Percentiles rank a stretch among this genome's conserved stretches.
These are phyloP conservation scores for Clarias macrocephalus DNA, from an alignment of 2,113 vertebrate genomes.

Conservation along the genomic window DNA sequence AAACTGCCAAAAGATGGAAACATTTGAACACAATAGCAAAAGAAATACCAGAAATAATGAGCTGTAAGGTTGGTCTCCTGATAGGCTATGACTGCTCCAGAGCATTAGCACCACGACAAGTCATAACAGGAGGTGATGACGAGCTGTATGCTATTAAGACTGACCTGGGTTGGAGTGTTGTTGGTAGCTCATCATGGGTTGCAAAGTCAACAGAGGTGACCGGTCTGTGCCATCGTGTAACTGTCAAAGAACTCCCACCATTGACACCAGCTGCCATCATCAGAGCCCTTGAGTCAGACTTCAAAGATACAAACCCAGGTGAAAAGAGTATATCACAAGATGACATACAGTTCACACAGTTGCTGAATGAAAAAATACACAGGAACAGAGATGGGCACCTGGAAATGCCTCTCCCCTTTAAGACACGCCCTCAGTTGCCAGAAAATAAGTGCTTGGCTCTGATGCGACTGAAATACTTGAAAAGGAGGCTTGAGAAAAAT, in stretches of 20 bases:
- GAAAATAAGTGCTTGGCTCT: conserved; percentile 35
- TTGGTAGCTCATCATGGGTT: too few species aligned
- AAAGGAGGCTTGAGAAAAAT: conserved; percentile 32
- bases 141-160: too few species aligned
- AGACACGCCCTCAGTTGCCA: conserved; percentile 8
- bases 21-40: too few species aligned
- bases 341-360: conserved; percentile 38
- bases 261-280: conserved; percentile 45
- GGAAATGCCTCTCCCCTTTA: conserved; percentile 41
- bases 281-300: too few species aligned
- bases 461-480: conserved; percentile 29
- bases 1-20: too few species aligned
- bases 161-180: too few species aligned
- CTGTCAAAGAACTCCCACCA: conserved; percentile 43
- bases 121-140: too few species aligned
- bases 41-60: too few species aligned
- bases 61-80: too few species aligned
- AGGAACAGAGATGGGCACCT: conserved; percentile 42
- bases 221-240: conserved; percentile 21
- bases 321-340: conserved; percentile 49
- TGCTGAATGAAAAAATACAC: conserved; percentile 9
- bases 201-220: neutral
- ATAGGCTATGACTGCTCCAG: too few species aligned
- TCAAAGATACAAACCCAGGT: neutral
- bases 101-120: too few species aligned